A percentile compares a stretch with the other conserved stretches of the same genome.
These are phyloP conservation scores for Stenoptilia bipunctidactyla DNA, from an alignment of 2,888 invertebrate genomes.

Conservation along the genomic window DNA sequence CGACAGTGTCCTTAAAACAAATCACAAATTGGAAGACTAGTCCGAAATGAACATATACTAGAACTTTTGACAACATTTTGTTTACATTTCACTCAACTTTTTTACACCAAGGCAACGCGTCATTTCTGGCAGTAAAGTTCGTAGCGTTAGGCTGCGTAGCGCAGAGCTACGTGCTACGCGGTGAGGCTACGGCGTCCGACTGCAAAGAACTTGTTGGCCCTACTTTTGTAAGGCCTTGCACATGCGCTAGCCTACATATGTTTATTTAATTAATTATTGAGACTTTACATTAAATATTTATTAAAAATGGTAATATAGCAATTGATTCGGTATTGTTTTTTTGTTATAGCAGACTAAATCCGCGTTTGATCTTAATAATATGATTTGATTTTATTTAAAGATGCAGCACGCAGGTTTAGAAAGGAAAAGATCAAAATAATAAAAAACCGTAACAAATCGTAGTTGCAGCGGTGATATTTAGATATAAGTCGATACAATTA, in stretches of 20 bases:
- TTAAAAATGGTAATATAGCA: no score
- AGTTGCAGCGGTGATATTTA: no score
- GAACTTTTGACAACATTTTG: constrained; percentile 62
- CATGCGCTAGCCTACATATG: neutral
- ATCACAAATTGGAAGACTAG: constrained; percentile 66
- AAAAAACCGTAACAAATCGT: no score
- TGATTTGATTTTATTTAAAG: no score
- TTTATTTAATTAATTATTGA: no score
- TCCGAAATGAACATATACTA: constrained; percentile 63
- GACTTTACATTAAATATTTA: no score
- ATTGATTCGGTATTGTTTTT: no score
- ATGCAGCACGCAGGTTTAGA: no score
- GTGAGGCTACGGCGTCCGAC: neutral
- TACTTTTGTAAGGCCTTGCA: neutral
- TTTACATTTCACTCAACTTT: constrained; percentile 42
- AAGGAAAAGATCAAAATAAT: no score
- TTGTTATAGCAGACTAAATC: no score
- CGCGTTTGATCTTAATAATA: no score
- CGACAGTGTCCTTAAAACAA: constrained; percentile 62
- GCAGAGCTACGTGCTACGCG: neutral
- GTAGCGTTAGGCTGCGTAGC: neutral
- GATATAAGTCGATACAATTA: no score
- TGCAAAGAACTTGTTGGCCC: neutral
- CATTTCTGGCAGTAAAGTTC: constrained; percentile 16
- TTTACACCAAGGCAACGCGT: neutral